These are phyloP conservation scores for Galemys pyrenaicus DNA, from an alignment of 2,113 vertebrate genomes.

Conservation along the genomic window DNA sequence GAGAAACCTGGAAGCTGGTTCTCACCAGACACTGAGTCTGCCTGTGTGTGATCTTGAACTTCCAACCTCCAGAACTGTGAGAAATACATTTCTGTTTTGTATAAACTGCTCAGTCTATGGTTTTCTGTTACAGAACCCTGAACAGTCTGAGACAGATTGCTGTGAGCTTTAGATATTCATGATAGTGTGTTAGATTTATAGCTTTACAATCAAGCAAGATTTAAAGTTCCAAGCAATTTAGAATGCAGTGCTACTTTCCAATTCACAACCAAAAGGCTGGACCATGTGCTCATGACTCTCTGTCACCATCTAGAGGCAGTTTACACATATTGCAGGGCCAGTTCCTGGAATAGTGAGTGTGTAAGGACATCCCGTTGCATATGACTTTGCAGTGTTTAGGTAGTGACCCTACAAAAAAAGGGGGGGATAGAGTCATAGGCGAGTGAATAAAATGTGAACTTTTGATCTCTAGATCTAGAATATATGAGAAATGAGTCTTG, in stretches of 20 bases:
- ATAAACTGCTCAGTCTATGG: background rate
- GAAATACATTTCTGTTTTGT: background rate
- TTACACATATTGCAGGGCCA: constrained; percentile 74
- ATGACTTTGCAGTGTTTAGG: background rate
- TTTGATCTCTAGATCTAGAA: background rate
- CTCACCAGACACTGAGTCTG: background rate
- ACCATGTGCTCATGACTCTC: constrained; percentile 36
- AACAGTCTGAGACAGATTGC: background rate
- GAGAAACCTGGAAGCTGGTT: background rate
- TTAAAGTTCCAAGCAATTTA: background rate
- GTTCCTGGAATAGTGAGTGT: background rate
- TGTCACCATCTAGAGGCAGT: constrained; percentile 74
- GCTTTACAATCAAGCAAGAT: background rate
- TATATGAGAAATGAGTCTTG: background rate
- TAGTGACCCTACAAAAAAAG: background rate
- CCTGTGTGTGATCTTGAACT: background rate
- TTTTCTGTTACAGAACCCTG: background rate
- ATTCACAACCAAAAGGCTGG: background rate
- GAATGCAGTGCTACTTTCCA: background rate
- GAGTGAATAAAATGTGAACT: background rate
- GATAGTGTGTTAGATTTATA: background rate
- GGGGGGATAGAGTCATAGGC: background rate
- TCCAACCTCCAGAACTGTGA: background rate
- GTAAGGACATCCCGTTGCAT: background rate
- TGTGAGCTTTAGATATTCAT: background rate